Evolutionary conservation across 2,113 vertebrate species (phyloP), one percentile per base, ranked within the genome.

Genomic region (Mobula hypostoma): DNA sequence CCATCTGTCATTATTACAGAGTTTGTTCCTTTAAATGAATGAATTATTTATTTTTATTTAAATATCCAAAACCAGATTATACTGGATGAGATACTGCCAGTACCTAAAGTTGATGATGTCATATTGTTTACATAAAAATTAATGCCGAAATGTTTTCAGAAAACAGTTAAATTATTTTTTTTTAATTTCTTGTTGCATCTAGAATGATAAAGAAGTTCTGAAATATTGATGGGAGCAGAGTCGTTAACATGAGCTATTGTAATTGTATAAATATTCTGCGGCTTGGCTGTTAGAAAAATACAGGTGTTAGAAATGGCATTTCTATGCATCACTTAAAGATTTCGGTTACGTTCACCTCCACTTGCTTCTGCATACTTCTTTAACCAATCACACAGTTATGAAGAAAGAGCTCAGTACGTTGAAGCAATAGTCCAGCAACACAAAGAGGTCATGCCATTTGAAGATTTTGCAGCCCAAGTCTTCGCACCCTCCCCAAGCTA

Each of bases 371-470:
- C 68, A 56, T 24, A 74, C 95, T 97, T 97, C 97, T 98, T 98
- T 99, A 97, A 99, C 95, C 0, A 12, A 0, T 29, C 1, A 90
- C 48, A 40, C 96, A 99, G 99, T 96, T 99, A 99, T 0, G 99
- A 99, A 95, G 99, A 99, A 94, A 96, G 99, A 94, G 99, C 99
- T 56, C 97, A 98, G 95, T 99, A 99, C 94, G 97, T 99, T 56
- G 99, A 99, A 97, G 98, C 98, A 96, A 98, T 99, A 96, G 98
- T 99, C 96, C 98, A 99, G 97, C 99, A 98, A 97, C 98, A 99
- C 95, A 98, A 98, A 94, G 99, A 99, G 96, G 97, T 98, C 94
- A 98, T 98, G 98, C 99, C 98, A 29, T 99, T 99, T 94, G 99
- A 99, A 96, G 99, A 99, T 96, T 99, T 99, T 95, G 98, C 98